A percentile compares a stretch with the other conserved stretches of the same genome.
phyloP scores from a whole-genome alignment of 2,888 invertebrate genomes.

The Parapristionchus giblindavisi region DNA sequence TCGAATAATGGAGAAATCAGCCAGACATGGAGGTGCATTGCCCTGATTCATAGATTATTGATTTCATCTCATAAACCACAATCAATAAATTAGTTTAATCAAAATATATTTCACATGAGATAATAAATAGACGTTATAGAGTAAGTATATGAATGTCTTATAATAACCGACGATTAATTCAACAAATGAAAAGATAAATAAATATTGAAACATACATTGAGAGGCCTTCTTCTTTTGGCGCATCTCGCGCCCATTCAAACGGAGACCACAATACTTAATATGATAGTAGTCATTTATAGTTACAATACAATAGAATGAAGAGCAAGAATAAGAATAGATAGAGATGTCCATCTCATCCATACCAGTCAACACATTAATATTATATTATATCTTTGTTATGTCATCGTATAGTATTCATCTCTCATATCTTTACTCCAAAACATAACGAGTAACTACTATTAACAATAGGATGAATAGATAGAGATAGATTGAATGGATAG shows the following conservation, averaged over 20 bases:
- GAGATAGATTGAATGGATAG: background rate
- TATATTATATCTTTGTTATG: background rate
- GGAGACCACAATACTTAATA: background rate
- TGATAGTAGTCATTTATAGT: too few species aligned
- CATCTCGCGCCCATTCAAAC: slow-evolving; percentile 36
- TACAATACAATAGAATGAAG: background rate
- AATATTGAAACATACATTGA: too few species aligned
- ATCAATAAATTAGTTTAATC: too few species aligned
- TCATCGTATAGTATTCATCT: background rate
- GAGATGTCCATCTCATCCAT: too few species aligned
- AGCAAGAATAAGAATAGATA: background rate
- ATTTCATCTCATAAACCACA: too few species aligned
- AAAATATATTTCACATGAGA: too few species aligned
- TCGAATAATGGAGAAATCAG: slow-evolving; percentile 83
- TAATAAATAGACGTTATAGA: background rate
- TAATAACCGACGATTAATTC: background rate
- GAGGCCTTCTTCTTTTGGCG: slow-evolving; percentile 32
- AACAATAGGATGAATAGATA: background rate
- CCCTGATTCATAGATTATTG: too few species aligned
- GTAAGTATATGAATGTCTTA: background rate
- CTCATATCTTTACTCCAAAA: background rate
- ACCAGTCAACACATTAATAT: too few species aligned
- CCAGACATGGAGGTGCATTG: slow-evolving; percentile 43
- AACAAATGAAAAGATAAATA: too few species aligned
- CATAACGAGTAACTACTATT: too few species aligned